A percentile compares a stretch with the other conserved stretches of the same genome.
phyloP scores from a whole-genome alignment of 2,888 invertebrate genomes.

The Phania funesta region DNA sequence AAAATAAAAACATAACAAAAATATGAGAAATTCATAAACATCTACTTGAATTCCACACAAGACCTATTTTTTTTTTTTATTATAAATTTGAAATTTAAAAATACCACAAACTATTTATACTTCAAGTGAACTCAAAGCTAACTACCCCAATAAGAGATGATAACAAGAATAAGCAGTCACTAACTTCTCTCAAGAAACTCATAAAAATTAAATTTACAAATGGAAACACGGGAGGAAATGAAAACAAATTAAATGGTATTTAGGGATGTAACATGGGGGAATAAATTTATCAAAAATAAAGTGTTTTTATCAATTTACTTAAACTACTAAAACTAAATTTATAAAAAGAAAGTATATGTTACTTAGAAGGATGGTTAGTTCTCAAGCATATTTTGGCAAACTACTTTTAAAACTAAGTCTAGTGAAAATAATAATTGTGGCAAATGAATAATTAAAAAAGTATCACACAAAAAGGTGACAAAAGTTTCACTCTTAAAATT shows the following conservation, averaged over 20 bases:
- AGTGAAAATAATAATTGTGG: no score
- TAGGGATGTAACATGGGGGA: background rate
- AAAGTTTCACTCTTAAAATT: no score
- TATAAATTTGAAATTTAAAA: slow-evolving; percentile 7
- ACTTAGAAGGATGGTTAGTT: no score
- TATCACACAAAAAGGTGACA: no score
- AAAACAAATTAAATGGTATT: background rate
- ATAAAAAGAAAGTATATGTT: no score
- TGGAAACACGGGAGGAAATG: slow-evolving; percentile 9
- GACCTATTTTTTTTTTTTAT: background rate
- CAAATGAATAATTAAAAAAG: no score
- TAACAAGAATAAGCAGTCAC: background rate
- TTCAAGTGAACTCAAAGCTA: slow-evolving; percentile 32
- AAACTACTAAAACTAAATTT: no score
- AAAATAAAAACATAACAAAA: background rate
- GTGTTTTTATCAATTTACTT: no score
- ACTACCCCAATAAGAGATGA: slow-evolving; percentile 14
- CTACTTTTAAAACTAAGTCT: no score
- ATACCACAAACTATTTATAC: slow-evolving; percentile 31
- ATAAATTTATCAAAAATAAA: no score
- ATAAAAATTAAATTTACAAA: slow-evolving; percentile 29
- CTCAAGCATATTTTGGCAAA: no score
- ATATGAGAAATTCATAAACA: slow-evolving; percentile 39
- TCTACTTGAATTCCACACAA: background rate
- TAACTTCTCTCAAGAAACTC: slow-evolving; percentile 15